These are phyloP conservation scores for Pangasius macronema DNA, from an alignment of 2,797 vertebrate species.

Conservation along the genomic window DNA sequence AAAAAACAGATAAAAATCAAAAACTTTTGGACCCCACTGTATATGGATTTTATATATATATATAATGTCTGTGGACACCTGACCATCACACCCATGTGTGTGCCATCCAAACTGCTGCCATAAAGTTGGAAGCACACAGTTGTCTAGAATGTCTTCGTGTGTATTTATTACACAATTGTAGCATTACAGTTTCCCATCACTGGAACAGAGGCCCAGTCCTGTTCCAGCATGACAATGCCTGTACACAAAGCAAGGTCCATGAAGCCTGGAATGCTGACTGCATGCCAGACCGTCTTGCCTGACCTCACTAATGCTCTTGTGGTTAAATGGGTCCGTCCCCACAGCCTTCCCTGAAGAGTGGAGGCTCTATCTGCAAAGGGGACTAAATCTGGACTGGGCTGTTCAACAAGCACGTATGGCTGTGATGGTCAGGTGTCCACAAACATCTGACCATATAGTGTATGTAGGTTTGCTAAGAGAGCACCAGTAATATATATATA, in stretches of 20 bases:
- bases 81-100: background rate
- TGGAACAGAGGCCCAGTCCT: background rate
- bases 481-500: too few relatives aligned
- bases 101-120: background rate
- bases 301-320: background rate
- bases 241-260: background rate
- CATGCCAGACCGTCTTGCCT: background rate
- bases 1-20: too few relatives aligned
- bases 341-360: background rate
- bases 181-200: background rate
- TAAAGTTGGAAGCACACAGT: background rate
- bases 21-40: background rate
- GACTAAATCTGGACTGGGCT: background rate
- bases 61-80: background rate
- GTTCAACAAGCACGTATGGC: background rate
- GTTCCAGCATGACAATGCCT: background rate
- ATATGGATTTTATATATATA: background rate
- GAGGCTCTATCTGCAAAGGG: background rate
- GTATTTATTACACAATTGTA: background rate
- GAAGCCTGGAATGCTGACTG: background rate
- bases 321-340: background rate
- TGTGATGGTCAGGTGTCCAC: background rate
- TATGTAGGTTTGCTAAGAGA: background rate
- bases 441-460: background rate
- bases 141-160: background rate